Conservation (phyloP, 2,888 invertebrate species). For the Melanchra persicariae region DNA sequence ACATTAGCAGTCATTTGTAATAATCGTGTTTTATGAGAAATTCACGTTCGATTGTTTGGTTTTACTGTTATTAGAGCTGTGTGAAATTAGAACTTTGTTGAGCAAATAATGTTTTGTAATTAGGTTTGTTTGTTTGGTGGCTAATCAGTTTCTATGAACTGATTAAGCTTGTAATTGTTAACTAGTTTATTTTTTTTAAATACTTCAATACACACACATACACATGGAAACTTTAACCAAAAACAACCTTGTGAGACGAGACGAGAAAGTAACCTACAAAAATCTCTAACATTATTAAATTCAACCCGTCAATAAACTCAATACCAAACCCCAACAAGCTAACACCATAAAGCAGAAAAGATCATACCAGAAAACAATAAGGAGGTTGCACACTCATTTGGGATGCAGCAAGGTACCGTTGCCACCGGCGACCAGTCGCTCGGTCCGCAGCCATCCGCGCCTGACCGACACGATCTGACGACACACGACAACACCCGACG, state of each 20-base stretch:
- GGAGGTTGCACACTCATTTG: conserved; percentile 59
- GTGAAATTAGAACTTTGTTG: conserved; percentile 27
- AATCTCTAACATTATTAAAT: neutral
- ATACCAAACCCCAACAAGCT: conserved; percentile 26
- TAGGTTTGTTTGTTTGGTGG: neutral
- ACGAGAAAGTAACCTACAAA: neutral
- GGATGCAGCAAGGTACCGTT: conserved; percentile 67
- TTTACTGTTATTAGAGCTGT: conserved; percentile 6
- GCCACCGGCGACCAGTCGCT: conserved; percentile 37
- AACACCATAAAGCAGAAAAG: no score
- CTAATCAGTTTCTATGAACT: neutral
- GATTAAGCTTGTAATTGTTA: no score
- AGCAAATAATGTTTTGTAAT: neutral
- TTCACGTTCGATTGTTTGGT: conserved; percentile 47
- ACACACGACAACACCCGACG: conserved; percentile 58
- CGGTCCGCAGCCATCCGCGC: conserved; percentile 22
- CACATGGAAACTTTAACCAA: no score
- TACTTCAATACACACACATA: no score
- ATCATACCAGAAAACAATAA: conserved; percentile 66
- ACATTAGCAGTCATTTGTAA: conserved; percentile 65
- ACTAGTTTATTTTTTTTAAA: no score
- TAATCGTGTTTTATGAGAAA: conserved; percentile 60
- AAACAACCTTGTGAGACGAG: neutral
- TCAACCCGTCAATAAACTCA: conserved; percentile 18
- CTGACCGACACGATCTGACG: conserved; percentile 47